Evolutionary conservation across 1,140 invertebrate genomes (phyloP), one percentile per base, ranked within the genome.

Genomic region (Platorchestia sp.): DNA sequence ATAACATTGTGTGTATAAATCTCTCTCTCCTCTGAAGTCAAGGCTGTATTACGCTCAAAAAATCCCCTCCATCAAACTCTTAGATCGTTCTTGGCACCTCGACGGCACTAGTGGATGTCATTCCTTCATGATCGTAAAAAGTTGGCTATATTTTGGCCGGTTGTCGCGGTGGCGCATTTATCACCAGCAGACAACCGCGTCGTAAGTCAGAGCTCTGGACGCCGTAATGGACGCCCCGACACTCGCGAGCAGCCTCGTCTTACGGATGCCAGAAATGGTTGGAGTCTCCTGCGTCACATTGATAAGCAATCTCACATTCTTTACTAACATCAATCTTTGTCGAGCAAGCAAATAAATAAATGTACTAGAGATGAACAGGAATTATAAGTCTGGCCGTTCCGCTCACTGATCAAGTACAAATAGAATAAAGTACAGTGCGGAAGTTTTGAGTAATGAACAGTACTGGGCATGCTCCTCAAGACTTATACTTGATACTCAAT

Each of bases 141-240:
- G 59, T 75, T 75, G 59, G 59, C 59, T 27, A 75, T 75, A 75
- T 75, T 75, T 75, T 75, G 59, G 10, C 27, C 27, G 59, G 59
- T 75, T 75, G 59, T 75, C 10, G 59, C 59, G 59, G 27, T 1
- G 59, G 10, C 3, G 27, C 87, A 89, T 89, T 89, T 89, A 89
- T 89, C 87, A 89, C 87, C 14, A 44, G 5, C 5, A 14, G 41
- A 44, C 87, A 42, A 44, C 87, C 43, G 87, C 43, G 87, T 89
- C 87, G 87, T 89, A 89, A 89, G 87, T 89, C 87, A 89, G 36
- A 42, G 87, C 3, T 16, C 10, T 86, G 86, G 87, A 89, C 22
- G 14, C 0, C 87, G 87, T 89, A 89, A 89, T 89, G 87, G 87
- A 89, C 87, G n/a, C 41, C 41, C 87, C 87, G 87, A 89, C 87